Evolutionary conservation across 2,113 vertebrate species (phyloP).

Genomic region (Setophaga petechia): DNA sequence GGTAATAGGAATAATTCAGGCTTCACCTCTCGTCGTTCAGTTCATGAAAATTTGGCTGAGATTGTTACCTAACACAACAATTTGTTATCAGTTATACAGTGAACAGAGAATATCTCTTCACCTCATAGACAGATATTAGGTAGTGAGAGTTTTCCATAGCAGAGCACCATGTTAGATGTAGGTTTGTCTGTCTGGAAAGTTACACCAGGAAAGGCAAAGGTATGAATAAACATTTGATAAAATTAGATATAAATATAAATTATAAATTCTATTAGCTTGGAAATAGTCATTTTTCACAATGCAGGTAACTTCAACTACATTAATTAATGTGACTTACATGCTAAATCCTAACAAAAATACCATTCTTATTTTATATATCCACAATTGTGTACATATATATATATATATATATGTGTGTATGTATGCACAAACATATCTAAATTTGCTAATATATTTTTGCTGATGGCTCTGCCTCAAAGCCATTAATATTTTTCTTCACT

Average conservation of each 20-base stretch:
- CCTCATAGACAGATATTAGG: not conserved
- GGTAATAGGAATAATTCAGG: not conserved
- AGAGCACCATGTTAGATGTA: not conserved
- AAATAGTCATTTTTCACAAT: not conserved
- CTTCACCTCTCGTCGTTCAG: not conserved
- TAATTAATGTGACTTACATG: not conserved
- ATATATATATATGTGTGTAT: too few species aligned
- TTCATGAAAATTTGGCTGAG: not conserved
- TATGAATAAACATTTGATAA: fast-evolving
- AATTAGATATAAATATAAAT: not conserved
- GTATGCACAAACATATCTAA: not conserved
- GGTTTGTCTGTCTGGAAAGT: not conserved
- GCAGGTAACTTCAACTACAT: not conserved
- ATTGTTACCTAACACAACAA: not conserved
- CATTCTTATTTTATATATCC: not conserved
- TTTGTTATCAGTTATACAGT: not conserved
- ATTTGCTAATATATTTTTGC: not conserved
- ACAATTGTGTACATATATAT: fast-evolving
- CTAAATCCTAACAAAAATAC: not conserved
- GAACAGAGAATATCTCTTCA: not conserved
- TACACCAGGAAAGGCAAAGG: not conserved
- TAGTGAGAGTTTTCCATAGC: not conserved
- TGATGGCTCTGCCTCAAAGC: not conserved
- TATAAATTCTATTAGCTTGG: not conserved
- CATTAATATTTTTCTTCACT: not conserved